Percentiles rank a stretch among this genome's conserved stretches.
Evolutionary conservation across 2,888 invertebrate species (phyloP).

Genomic region (Harmothoe impar): DNA sequence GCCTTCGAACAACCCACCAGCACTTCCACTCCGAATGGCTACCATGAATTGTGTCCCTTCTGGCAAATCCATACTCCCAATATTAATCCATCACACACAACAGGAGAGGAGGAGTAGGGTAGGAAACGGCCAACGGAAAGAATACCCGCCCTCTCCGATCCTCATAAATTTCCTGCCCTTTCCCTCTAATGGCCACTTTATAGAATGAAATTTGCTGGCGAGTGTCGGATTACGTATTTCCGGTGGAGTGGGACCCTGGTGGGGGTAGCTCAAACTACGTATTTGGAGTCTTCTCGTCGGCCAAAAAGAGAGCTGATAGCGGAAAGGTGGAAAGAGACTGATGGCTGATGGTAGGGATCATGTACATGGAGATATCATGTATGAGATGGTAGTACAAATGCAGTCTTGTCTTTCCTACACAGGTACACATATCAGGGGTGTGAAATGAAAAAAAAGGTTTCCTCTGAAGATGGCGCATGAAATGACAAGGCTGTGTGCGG

Average conservation of each 20-base stretch:
- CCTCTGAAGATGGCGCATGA: no score
- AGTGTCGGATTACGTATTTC: slow-evolving; percentile 40
- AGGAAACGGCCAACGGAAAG: slow-evolving; percentile 34
- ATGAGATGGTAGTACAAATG: no score
- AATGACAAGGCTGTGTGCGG: no score
- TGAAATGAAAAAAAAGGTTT: no score
- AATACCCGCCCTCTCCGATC: neutral
- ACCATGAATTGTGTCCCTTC: neutral
- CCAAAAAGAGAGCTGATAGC: neutral
- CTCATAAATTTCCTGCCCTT: slow-evolving; percentile 39
- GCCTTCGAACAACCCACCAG: neutral
- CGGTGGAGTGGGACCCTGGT: neutral
- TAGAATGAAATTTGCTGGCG: slow-evolving; percentile 37
- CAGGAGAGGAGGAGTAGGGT: neutral
- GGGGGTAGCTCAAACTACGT: neutral
- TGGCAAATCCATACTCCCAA: slow-evolving; percentile 21
- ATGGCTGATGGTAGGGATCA: no score
- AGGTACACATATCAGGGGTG: no score
- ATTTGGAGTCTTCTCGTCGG: neutral
- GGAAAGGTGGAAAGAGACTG: neutral
- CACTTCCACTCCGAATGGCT: neutral
- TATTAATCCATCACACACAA: slow-evolving; percentile 51
- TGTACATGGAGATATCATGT: neutral
- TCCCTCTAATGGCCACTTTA: slow-evolving; percentile 56
- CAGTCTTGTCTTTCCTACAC: no score